Evolutionary conservation across 2,888 invertebrate genomes (phyloP), one percentile per base, ranked within the genome.

Genomic region (Dyspetes luteomarginatus): DNA sequence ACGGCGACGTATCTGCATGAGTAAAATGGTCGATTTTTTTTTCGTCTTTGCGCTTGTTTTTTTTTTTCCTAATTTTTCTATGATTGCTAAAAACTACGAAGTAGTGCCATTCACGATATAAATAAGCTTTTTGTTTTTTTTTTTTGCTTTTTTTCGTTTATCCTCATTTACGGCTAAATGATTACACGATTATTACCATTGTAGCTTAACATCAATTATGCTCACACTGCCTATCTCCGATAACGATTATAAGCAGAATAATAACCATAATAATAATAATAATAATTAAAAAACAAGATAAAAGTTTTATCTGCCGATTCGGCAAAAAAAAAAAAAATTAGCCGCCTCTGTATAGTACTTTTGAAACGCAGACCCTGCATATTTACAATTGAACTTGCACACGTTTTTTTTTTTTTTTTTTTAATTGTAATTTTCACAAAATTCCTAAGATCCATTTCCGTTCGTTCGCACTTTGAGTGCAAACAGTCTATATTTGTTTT

Each of bases 1-100:
- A 82, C 82, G 76, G 82, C 84, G 82, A 77, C 84, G 82, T 83
- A 83, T 82, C 81, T 82, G 78, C 82, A 85, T 68, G 82, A 84
- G 76, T 82, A 81, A 83, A 78, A 64, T 80, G 78, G 82, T 82
- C 73, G 41, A 82, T 82, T 82, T 62, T 65, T 71, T 52, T 75
- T 72, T 79, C 55, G 43, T 72, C 60, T 77, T 30, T 71, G 50
- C 30, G 48, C 50, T 77, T 67, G 50, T 2, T 30, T 76, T n/a
- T 69, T 77, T 80, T 41, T 77, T 78, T 78, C 69, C 41, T 56
- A 71, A 12, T 75, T 76, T 68, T 71, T 19, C 45, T 69, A 80
- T 41, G 58, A 62, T 65, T 80, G 45, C 62, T 78, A 82, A 72
- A 71, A 62, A 73, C 71, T 80, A 77, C 43, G 26, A 22, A 50